phyloP scores from a whole-genome alignment of 1,140 invertebrate species.

The Camponotus vicinus region DNA sequence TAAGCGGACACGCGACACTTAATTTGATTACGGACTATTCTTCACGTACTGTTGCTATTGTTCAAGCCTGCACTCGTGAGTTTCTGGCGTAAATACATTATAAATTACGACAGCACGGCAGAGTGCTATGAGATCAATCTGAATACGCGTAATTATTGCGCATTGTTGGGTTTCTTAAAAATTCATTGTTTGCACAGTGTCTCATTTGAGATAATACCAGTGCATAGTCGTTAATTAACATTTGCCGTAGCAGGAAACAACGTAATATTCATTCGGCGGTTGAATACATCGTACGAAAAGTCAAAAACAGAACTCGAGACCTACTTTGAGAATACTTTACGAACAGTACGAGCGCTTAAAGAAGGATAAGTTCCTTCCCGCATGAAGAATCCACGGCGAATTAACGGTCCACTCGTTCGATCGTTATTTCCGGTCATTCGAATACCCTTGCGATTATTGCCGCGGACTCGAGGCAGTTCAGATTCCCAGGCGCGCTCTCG shows the following conservation, averaged over 20 bases:
- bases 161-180: conserved; percentile 32
- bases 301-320: neutral
- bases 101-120: conserved; percentile 7
- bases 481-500: conserved; percentile 62
- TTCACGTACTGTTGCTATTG: conserved; percentile 44
- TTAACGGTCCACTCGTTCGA: conserved; percentile 62
- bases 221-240: neutral
- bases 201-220: neutral
- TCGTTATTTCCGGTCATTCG: conserved; percentile 69
- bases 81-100: conserved; percentile 32
- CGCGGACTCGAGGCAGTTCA: conserved; percentile 13
- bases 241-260: neutral
- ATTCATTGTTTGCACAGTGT: conserved; percentile 19
- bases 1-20: conserved; percentile 63
- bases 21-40: conserved; percentile 65
- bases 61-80: conserved; percentile 34
- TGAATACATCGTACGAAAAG: neutral
- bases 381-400: conserved; percentile 32
- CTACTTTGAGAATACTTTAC: conserved; percentile 14
- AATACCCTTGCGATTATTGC: conserved; percentile 26
- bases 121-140: conserved; percentile 12
- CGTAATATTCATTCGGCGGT: neutral
- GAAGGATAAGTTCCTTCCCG: neutral
- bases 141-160: conserved; percentile 7
- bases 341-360: neutral